phyloP scores from a whole-genome alignment of 2,797 vertebrate species.

The Alcedo atthis region DNA sequence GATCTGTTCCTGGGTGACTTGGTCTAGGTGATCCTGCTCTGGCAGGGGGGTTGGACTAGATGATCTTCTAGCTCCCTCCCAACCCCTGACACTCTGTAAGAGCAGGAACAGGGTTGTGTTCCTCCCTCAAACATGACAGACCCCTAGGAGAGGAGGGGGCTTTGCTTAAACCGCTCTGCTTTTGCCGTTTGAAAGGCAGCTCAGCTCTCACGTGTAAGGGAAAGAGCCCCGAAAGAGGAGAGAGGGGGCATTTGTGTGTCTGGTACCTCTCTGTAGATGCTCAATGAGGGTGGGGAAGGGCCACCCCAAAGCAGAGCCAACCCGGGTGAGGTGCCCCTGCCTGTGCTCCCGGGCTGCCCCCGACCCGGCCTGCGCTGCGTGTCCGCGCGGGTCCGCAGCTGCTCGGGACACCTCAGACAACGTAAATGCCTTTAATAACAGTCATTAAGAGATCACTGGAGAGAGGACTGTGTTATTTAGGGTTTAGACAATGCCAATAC shows the following conservation, averaged over 20 bases:
- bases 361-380: accelerated
- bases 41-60: too few relatives aligned
- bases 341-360: neutral
- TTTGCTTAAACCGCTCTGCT: too few relatives aligned
- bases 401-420: neutral
- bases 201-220: too few relatives aligned
- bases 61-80: too few relatives aligned
- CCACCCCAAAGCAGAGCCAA: neutral
- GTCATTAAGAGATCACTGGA: neutral
- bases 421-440: neutral
- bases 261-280: neutral
- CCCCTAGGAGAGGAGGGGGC: too few relatives aligned
- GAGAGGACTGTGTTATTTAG: neutral
- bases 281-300: neutral
- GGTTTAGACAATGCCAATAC: neutral
- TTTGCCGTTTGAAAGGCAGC: too few relatives aligned
- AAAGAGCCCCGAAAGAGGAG: neutral
- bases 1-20: too few relatives aligned
- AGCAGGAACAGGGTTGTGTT: neutral
- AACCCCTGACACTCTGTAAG: too few relatives aligned
- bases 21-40: too few relatives aligned
- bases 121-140: neutral
- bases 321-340: neutral
- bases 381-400: neutral
- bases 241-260: neutral